Conservation (phyloP, 2,113 vertebrate genomes). For the Megaceryle torquata region DNA sequence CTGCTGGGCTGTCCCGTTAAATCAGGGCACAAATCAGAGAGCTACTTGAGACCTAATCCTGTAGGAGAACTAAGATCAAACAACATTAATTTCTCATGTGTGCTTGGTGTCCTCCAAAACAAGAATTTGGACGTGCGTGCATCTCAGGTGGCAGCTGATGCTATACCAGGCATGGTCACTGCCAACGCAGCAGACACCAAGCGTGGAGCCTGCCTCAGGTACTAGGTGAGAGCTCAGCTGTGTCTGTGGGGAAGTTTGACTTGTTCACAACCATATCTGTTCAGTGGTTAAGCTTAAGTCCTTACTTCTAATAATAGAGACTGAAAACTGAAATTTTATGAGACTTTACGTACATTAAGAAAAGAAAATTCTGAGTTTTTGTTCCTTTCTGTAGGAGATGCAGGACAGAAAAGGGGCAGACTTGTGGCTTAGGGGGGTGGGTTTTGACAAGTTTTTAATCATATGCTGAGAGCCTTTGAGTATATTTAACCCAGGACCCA, state of each 20-base stretch:
- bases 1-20: not conserved
- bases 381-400: not conserved
- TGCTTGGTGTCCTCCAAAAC: not conserved
- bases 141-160: not conserved
- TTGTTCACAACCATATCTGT: not conserved
- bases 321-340: not conserved
- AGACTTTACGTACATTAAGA: not conserved
- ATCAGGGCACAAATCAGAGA: not conserved
- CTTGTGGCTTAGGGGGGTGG: not conserved
- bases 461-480: not conserved
- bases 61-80: not conserved
- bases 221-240: not conserved
- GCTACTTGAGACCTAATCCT: not conserved
- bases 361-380: not conserved
- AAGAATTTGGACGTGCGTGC: not conserved
- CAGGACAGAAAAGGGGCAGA: not conserved
- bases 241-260: not conserved
- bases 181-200: not conserved
- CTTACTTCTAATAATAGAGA: not conserved
- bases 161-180: not conserved
- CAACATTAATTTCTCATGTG: not conserved
- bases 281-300: not conserved
- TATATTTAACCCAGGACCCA: not conserved
- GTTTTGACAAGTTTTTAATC: not conserved
- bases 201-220: not conserved